A percentile compares a stretch with the other conserved stretches of the same genome.
These are phyloP conservation scores for Azemiops feae DNA, from an alignment of 2,113 vertebrate genomes.

Conservation along the genomic window DNA sequence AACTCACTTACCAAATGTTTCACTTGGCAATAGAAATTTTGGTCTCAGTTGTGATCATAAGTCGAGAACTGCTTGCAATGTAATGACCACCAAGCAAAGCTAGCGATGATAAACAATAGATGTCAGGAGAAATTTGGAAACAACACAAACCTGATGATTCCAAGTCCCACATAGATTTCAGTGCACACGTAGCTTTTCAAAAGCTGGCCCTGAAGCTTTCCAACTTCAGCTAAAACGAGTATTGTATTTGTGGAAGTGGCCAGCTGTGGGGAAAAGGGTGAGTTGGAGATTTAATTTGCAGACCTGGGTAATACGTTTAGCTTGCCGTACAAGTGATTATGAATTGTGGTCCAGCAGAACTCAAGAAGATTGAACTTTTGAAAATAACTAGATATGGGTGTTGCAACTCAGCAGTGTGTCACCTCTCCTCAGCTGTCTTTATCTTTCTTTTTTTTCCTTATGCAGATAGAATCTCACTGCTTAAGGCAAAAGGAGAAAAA, in stretches of 20 bases:
- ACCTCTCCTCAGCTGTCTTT: constrained; percentile 12
- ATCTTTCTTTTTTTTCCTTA: constrained; percentile 18
- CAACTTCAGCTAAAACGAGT: not conserved
- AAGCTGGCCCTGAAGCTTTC: not conserved
- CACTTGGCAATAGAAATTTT: not conserved
- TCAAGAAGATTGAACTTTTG: not conserved
- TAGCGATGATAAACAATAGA: not conserved
- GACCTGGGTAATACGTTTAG: not conserved
- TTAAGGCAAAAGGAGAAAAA: constrained; percentile 3
- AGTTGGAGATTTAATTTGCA: not conserved
- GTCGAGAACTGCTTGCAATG: not conserved
- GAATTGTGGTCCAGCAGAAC: not conserved
- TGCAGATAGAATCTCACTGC: constrained; percentile 14
- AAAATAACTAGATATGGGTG: not conserved
- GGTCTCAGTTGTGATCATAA: not conserved
- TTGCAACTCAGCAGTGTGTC: not conserved
- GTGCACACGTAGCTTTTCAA: not conserved
- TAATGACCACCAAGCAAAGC: not conserved
- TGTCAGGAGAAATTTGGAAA: not conserved
- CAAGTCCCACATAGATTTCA: not conserved
- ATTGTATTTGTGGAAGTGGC: not conserved
- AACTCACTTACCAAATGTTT: not conserved
- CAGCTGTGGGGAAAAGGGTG: not conserved
- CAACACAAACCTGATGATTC: not conserved
- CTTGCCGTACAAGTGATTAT: not conserved